A percentile compares a stretch with the other conserved stretches of the same genome.
phyloP scores from a whole-genome alignment of 2,797 vertebrate genomes.

The Hydrocynus forskahlii region DNA sequence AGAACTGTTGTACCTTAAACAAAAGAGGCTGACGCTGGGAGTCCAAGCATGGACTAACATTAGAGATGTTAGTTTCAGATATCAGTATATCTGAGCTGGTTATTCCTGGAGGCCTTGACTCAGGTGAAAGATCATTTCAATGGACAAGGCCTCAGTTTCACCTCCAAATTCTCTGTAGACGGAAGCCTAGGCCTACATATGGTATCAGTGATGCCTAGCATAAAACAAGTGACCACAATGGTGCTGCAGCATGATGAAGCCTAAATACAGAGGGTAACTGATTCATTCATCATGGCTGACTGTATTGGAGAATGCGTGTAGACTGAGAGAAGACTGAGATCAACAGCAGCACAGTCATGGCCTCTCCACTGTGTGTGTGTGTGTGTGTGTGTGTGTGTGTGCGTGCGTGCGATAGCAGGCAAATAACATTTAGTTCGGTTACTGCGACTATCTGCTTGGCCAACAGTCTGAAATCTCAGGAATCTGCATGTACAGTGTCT shows the following conservation, averaged over 20 bases:
- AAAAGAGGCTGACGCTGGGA: not conserved
- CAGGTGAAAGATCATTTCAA: not conserved
- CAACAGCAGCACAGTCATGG: not conserved
- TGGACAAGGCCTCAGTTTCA: not conserved
- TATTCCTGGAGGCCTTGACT: not conserved
- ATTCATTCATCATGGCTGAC: not conserved
- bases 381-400: not conserved
- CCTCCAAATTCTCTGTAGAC: not conserved
- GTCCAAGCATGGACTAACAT: not conserved
- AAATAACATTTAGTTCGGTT: not conserved
- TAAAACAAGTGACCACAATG: not conserved
- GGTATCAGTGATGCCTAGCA: not conserved
- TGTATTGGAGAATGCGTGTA: not conserved
- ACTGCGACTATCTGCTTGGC: not conserved
- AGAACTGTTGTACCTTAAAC: constrained; percentile 15
- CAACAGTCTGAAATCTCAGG: not conserved
- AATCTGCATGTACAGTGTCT: not conserved
- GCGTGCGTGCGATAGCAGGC: not conserved
- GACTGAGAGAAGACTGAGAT: not conserved
- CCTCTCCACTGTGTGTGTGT: not conserved
- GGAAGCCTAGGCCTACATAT: not conserved
- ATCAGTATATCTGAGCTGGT: not conserved
- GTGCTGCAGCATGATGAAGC: not conserved
- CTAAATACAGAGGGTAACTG: not conserved
- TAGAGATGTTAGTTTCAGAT: not conserved